A percentile compares a stretch with the other conserved stretches of the same genome.
These are phyloP conservation scores for Stenoptilia bipunctidactyla DNA, from an alignment of 2,888 invertebrate species.

Conservation along the genomic window DNA sequence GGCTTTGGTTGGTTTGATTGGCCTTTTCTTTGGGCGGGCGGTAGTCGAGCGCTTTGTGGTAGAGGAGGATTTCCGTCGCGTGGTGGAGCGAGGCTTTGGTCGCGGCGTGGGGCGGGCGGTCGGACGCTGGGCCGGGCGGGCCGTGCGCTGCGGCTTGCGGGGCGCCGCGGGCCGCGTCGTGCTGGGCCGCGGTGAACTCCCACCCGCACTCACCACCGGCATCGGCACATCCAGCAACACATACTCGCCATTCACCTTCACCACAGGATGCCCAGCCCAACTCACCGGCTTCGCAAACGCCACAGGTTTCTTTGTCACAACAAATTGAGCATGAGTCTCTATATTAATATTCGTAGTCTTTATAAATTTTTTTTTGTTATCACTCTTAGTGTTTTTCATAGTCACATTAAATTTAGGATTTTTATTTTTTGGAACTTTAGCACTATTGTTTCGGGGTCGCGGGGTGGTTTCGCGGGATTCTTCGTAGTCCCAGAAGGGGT, in stretches of 20 bases:
- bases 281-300: slow-evolving; percentile 19
- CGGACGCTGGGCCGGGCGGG: slow-evolving; percentile 17
- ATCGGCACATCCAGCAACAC: slow-evolving; percentile 30
- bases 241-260: slow-evolving; percentile 31
- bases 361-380: slow-evolving; percentile 38
- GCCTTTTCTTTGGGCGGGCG: slow-evolving; percentile 20
- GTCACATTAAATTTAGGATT: slow-evolving; percentile 45
- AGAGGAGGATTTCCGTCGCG: slow-evolving; percentile 5
- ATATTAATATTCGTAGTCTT: slow-evolving; percentile 59
- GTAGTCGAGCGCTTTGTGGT: slow-evolving; percentile 10
- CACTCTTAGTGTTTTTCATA: slow-evolving; percentile 36
- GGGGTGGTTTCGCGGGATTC: slow-evolving; percentile 20
- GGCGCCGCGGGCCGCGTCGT: slow-evolving; percentile 20
- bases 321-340: slow-evolving; percentile 57
- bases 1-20: slow-evolving; percentile 33
- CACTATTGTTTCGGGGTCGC: too few relatives aligned
- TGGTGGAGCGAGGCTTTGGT: slow-evolving; percentile 13
- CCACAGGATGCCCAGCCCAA: slow-evolving; percentile 18
- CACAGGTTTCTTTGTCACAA: slow-evolving; percentile 39
- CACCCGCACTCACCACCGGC: slow-evolving; percentile 14
- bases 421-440: slow-evolving; percentile 48
- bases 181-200: slow-evolving; percentile 10
- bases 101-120: slow-evolving; percentile 18
- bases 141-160: slow-evolving; percentile 15
- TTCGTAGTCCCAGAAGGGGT: slow-evolving; percentile 49